Conservation (phyloP, 2,113 vertebrate species). For the Vanacampus margaritifer region DNA sequence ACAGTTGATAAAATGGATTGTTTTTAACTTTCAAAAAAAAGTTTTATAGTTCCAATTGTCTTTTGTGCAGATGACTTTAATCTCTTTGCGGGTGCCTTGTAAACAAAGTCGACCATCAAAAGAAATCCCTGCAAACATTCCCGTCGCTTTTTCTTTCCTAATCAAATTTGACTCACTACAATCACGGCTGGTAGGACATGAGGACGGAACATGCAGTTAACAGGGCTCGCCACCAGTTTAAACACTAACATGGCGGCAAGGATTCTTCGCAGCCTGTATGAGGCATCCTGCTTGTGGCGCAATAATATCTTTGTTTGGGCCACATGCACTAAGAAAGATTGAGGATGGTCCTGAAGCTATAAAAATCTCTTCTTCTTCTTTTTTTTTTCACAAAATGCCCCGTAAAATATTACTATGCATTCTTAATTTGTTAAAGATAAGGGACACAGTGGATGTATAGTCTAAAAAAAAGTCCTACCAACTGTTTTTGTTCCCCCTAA, state of each 20-base stretch:
- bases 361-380: too few relatives aligned
- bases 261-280: background rate
- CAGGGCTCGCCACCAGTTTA: background rate
- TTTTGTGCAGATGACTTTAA: conserved; percentile 33
- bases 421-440: too few relatives aligned
- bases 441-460: too few relatives aligned
- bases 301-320: background rate
- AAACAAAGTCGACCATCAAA: conserved; percentile 31
- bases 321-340: background rate
- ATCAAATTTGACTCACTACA: background rate
- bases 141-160: conserved; percentile 11
- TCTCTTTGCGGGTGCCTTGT: conserved; percentile 19
- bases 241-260: background rate
- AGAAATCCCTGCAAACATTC: conserved; percentile 34
- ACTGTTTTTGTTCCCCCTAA: too few relatives aligned
- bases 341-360: too few relatives aligned
- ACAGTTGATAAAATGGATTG: conserved; percentile 32
- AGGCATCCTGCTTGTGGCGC: background rate
- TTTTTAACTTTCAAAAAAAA: conserved; percentile 11
- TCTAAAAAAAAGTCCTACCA: too few relatives aligned
- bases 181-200: conserved; percentile 4
- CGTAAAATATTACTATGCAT: too few relatives aligned
- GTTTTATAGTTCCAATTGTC: conserved; percentile 14
- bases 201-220: background rate
- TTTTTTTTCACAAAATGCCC: too few relatives aligned